Evolutionary conservation across 1,140 invertebrate species (phyloP), one percentile per base, ranked within the genome.

Genomic region (Adelges cooleyi): DNA sequence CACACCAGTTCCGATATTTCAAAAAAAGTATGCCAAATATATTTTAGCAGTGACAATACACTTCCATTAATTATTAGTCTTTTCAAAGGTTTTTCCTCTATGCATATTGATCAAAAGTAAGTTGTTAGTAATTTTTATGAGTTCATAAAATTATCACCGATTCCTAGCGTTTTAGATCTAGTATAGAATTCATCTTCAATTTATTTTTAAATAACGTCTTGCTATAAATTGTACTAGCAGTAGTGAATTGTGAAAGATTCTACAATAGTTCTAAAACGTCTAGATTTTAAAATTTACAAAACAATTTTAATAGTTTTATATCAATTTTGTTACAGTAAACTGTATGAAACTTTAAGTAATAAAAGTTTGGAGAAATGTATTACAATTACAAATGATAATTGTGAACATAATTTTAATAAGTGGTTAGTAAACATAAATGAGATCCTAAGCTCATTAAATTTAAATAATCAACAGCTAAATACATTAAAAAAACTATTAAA

Each of bases 381-480:
- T 0, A 53, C 18, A 9, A 38, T 23, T 5, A 23, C 40, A 11
- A 42, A 1, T 27, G 6, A 48, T 46, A 62, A 22, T 46, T 33
- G 15, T 29, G 40, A 62, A 20, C 38, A 62, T 20, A 62, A 10
- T 46, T 33, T 44, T 23, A 46, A 44, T 3, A 33, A 20, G 44
- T 62, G 42, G 42, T 13, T 46, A 15, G 40, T 46, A 33, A 46
- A 42, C 10, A 13, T 62, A 1, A 42, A 62, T 13, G 40, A 46
- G 2, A 46, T 33, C 9, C 11, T 62, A 0, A 33, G n/a, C 4
- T 48, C 56, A 27, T 29, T 62, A 10, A 44, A 62, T 48, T 22
- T 62, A 33, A 48, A 62, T 11, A 25, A 62, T 44, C 22, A 8
- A 15, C 56, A 62, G 8, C 29, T 13, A 48, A 62, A 62, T 48